Conservation (phyloP, 2,113 vertebrate genomes). For the Periophthalmus modestus region DNA sequence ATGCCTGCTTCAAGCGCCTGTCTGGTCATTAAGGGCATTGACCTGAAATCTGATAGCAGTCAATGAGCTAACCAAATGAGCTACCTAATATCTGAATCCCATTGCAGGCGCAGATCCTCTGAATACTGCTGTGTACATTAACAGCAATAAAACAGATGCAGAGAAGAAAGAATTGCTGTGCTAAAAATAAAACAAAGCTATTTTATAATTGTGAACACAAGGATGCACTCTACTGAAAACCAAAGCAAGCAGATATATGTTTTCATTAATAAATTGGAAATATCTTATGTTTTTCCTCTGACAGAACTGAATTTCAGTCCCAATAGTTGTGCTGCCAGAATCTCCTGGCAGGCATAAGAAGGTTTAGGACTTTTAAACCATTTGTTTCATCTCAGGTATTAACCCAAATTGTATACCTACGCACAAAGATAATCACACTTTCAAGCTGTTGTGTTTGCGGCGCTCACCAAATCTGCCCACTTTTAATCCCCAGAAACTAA, state of each 20-base stretch:
- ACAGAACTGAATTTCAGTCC: conserved; percentile 63
- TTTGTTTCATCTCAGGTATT: conserved; percentile 80
- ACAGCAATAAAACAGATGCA: conserved; percentile 43
- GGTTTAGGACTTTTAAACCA: conserved; percentile 73
- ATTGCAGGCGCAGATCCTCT: conserved; percentile 55
- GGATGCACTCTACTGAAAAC: conserved; percentile 38
- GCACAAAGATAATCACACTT: conserved; percentile 71
- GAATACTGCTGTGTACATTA: conserved; percentile 57
- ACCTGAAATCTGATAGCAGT: conserved; percentile 74
- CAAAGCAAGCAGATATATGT: conserved; percentile 53
- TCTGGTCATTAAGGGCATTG: conserved; percentile 69
- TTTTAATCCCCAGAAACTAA: conserved; percentile 80
- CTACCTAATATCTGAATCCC: conserved; percentile 67
- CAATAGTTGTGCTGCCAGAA: conserved; percentile 66
- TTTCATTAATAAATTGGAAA: conserved; percentile 60
- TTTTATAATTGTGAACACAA: conserved; percentile 57
- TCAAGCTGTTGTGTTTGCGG: conserved; percentile 72
- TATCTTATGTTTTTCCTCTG: conserved; percentile 53
- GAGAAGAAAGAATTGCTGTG: conserved; percentile 13
- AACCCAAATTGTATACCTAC: conserved; percentile 78
- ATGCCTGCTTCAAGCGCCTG: conserved; percentile 40
- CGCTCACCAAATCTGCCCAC: conserved; percentile 71
- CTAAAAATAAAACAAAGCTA: conserved; percentile 46
- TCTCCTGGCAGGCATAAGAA: conserved; percentile 60
- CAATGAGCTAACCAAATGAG: conserved; percentile 72